Conservation (phyloP, 2,113 vertebrate species). For the Ictidomys tridecemlineatus region DNA sequence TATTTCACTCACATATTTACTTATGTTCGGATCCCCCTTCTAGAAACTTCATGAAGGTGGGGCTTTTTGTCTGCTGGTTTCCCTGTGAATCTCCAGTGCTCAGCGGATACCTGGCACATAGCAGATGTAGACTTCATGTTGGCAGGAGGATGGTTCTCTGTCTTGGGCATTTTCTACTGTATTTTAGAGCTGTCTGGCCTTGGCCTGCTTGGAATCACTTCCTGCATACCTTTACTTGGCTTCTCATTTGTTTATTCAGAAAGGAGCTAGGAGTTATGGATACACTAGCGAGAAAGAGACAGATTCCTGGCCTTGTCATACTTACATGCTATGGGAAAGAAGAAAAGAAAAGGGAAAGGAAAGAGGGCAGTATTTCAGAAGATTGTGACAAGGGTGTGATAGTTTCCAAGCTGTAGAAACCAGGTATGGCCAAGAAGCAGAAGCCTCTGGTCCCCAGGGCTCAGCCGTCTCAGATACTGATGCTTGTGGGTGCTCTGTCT, state of each 20-base stretch:
- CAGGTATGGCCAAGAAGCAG: background rate
- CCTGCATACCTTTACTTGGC: background rate
- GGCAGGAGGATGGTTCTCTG: background rate
- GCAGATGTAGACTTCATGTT: background rate
- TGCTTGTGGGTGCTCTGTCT: background rate
- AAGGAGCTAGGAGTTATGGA: background rate
- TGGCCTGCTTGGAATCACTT: background rate
- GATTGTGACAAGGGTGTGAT: background rate
- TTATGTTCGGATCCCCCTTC: background rate
- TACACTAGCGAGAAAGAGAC: background rate
- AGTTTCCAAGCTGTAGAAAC: background rate
- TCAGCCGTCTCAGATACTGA: background rate
- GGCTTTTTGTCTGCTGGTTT: background rate
- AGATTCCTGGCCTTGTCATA: background rate
- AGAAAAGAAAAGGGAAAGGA: too few relatives aligned
- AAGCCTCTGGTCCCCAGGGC: background rate
- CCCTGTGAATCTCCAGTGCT: background rate
- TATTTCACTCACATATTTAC: constrained; percentile 39
- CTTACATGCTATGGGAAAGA: background rate
- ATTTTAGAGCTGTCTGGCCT: background rate
- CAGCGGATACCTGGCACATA: background rate
- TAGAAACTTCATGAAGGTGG: background rate
- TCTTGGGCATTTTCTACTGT: background rate
- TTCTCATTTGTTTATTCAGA: background rate
- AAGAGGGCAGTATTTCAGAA: background rate